Conservation (phyloP, 2,888 invertebrate species). For the Leptarthrus brevirostris region DNA sequence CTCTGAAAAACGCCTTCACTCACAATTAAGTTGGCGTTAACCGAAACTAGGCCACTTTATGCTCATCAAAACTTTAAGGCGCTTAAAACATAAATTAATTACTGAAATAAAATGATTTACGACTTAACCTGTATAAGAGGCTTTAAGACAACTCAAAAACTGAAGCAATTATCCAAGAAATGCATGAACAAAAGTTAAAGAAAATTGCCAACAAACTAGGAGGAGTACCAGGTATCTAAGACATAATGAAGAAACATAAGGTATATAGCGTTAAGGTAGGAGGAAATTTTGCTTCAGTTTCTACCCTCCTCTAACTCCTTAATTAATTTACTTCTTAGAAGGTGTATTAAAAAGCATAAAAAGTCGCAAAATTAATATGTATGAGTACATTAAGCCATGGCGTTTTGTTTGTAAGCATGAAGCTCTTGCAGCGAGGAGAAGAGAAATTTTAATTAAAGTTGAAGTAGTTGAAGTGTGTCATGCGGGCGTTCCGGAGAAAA, state of each 20-base stretch:
- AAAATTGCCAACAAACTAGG: conserved; percentile 9
- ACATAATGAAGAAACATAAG: not conserved
- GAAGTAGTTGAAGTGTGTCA: conserved; percentile 41
- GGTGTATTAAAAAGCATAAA: conserved; percentile 43
- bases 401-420: conserved; percentile 11
- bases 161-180: conserved; percentile 28
- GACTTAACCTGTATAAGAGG: conserved; percentile 6
- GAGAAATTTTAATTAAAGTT: conserved; percentile 17
- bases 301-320: not conserved
- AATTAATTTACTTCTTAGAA: conserved; percentile 44
- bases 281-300: not conserved
- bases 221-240: not conserved
- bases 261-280: not conserved
- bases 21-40: not conserved
- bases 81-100: conserved; percentile 32
- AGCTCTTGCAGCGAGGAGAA: not conserved
- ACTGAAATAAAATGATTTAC: conserved; percentile 29
- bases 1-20: too few relatives aligned
- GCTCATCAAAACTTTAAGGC: not conserved
- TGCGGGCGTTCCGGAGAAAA: not conserved
- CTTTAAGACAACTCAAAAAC: conserved; percentile 9
- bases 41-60: not conserved
- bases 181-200: conserved; percentile 25
- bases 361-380: conserved; percentile 41
- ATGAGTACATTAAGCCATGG: conserved; percentile 31